A percentile compares a stretch with the other conserved stretches of the same genome.
Conservation (phyloP, 1,140 invertebrate genomes). For the Doryteuthis pealeii region DNA sequence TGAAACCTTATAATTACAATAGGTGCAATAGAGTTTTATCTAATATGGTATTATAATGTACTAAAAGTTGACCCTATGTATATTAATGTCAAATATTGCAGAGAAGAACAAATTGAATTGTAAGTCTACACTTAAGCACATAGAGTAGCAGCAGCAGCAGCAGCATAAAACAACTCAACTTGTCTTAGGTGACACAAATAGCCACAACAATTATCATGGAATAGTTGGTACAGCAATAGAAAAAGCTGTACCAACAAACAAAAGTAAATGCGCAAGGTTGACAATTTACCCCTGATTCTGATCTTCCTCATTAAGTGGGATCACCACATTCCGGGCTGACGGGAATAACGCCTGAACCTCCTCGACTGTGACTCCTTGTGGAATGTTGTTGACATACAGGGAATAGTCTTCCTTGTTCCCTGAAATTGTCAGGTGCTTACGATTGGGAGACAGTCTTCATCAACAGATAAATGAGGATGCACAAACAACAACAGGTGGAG, state of each 20-base stretch:
- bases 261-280: conserved; percentile 12
- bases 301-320: conserved; percentile 12
- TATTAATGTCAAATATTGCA: too few species aligned
- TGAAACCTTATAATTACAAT: too few species aligned
- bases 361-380: conserved; percentile 13
- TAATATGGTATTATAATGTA: too few species aligned
- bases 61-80: too few species aligned
- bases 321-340: conserved; percentile 14
- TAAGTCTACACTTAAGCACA: too few species aligned
- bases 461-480: conserved; percentile 6
- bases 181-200: neutral
- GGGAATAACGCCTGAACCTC: conserved; percentile 11
- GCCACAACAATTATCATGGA: neutral
- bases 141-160: too few species aligned
- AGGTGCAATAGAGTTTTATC: too few species aligned
- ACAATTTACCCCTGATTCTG: conserved; percentile 12
- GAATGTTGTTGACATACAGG: conserved; percentile 15
- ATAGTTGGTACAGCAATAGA: neutral
- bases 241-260: neutral
- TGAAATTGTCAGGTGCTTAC: conserved; percentile 15
- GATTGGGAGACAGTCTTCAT: conserved; percentile 10
- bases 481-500: neutral
- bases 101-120: too few species aligned
- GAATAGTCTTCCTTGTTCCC: conserved; percentile 13
- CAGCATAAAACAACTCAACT: neutral